Base-by-base conservation (phyloP, 2,113 vertebrate species). In the Mungos mungo region DNA sequence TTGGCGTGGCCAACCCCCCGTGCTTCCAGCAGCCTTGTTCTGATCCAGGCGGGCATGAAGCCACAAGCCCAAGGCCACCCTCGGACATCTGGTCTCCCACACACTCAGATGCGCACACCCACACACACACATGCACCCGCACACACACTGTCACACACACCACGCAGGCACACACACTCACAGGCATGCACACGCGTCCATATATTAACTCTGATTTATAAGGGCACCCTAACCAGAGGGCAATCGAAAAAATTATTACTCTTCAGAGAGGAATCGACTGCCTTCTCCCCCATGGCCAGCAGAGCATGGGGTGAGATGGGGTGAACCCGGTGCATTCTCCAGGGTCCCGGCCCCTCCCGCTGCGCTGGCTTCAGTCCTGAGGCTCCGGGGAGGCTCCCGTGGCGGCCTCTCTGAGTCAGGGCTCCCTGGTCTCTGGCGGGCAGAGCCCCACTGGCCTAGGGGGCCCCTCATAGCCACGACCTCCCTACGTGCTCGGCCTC, bases 211-310 rank as follows among this genome's bases (percentile, higher is more conserved):
- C 98, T 98, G 93, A 97, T 94, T 96, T 97, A 96, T 71, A 95
- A 98, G 96, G 95, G 98, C 95, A 98, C 98, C 99, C 98, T 99
- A 97, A 97, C 99, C 98, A 98, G 98, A 99, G 99, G 99, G 98
- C 98, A 98, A 97, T 97, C 92, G 15, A 60, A 86, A 97, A 89
- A 92, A 95, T 76, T 76, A 88, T 95, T 93, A 96, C 97, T 98
- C 93, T 92, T 93, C 77, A 97, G 93, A 97, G 98, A 98, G 98
- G 98, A 97, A 96, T 93, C 25, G 5, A 35, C 88, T 93, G 97
- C 95, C 86, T 96, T 93, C 95, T 94, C 92, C 88, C 92, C 91
- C 68, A 69, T 60, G 47, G 90, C 14, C 77, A 50, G 95, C 12
- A 5, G 86, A 96, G 95, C 69, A 29, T 13, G 74, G 84, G 71